Evolutionary conservation across 2,113 vertebrate genomes (phyloP).

Genomic region (Tragelaphus strepsiceros): DNA sequence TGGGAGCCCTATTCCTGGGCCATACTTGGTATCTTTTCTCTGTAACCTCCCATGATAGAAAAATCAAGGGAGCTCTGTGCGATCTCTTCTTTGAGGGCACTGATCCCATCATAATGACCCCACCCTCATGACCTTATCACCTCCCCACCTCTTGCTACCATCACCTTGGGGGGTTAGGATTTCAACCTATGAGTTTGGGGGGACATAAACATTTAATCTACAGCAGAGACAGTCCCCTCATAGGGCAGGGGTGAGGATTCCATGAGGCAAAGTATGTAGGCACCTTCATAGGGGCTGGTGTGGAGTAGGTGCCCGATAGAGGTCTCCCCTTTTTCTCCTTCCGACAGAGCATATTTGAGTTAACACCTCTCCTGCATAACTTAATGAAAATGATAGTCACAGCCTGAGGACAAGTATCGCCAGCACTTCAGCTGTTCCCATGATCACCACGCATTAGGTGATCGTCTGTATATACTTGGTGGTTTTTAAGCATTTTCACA

Average conservation of each 20-base stretch:
- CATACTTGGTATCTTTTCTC: not conserved
- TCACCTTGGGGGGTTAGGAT: not conserved
- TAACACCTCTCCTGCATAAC: not conserved
- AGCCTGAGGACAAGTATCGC: not conserved
- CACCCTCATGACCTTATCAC: not conserved
- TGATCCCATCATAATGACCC: not conserved
- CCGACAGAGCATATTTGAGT: not conserved
- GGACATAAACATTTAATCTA: not conserved
- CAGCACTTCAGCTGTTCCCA: fast-evolving
- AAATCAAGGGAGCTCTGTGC: not conserved
- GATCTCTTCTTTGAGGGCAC: not conserved
- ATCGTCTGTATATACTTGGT: not conserved
- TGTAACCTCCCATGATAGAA: not conserved
- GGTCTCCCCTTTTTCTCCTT: not conserved
- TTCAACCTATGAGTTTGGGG: not conserved
- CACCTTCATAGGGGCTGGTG: not conserved
- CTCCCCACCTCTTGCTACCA: not conserved
- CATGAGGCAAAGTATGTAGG: not conserved
- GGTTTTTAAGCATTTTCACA: not conserved
- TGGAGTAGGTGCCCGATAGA: not conserved
- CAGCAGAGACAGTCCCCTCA: not conserved
- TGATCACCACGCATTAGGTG: not conserved
- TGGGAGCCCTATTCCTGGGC: not conserved
- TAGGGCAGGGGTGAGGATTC: not conserved
- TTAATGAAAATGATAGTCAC: too few relatives aligned